Base-by-base conservation (phyloP, 2,113 vertebrate species). In the Prionailurus viverrinus region DNA sequence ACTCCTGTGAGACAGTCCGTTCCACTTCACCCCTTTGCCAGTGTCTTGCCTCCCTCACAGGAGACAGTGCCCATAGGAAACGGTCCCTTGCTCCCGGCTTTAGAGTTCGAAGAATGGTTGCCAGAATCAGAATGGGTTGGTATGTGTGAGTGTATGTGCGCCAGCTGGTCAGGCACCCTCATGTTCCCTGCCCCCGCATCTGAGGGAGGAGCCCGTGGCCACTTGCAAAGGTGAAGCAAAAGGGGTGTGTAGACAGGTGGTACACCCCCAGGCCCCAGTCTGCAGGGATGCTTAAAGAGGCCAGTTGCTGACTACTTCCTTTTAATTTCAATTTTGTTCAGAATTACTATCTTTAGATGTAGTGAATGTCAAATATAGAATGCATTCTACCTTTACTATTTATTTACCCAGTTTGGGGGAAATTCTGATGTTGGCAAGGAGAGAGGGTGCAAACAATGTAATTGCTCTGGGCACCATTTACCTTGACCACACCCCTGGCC, bases 311-410 rank as follows among this genome's bases (percentile, higher is more conserved):
- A 58, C 80, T 31, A 29, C 13, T 39, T 85, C 71, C 25, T 71
- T 91, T 83, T 12, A 27, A 41, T 81, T 95, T 91, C 66, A 76
- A 21, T 65, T 81, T 36, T n/a, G 19, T 73, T 91, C 36, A 76
- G 41, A 80, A 63, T 96, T 65, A 33, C 78, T 95, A 13, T 78
- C 73, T 92, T 93, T 66, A 55, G 48, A 55, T 61, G 83, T 48
- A 29, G 16, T 79, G 7, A 63, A 36, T 80, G 8, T 91, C 68
- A 90, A 81, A 71, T 68, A 79, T 16, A 80, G 0, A 82, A 76
- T 65, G 11, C 12, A 51, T 87, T 66, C 68, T 80, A 19, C 33
- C 87, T 94, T 84, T 78, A 45, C 36, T 84, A 7, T 48, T 3
- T 36, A 41, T 36, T 71, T 87, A 81, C 29, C 33, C 45, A 69